phyloP scores from a whole-genome alignment of 2,888 invertebrate species.

The Drosophila prolongata region DNA sequence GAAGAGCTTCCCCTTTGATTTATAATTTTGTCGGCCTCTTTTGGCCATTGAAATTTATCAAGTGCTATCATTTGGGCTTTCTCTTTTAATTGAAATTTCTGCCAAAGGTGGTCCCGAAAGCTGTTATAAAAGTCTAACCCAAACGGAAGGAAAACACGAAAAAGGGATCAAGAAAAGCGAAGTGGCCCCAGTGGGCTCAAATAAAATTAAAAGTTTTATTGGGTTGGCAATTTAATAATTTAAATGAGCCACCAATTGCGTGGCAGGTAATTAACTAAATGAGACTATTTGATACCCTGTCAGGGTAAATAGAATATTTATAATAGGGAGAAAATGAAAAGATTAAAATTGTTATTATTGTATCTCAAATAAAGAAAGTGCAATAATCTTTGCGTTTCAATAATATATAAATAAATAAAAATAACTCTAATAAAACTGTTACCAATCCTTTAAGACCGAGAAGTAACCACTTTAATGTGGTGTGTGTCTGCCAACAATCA shows the following conservation, averaged over 20 bases:
- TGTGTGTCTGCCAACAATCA: slow-evolving; percentile 22
- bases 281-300: neutral
- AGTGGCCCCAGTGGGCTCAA: slow-evolving; percentile 20
- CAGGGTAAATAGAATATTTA: neutral
- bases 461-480: neutral
- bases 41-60: slow-evolving; percentile 51
- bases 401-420: too few species aligned
- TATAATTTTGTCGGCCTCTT: slow-evolving; percentile 41
- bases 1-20: slow-evolving; percentile 51
- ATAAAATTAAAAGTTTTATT: slow-evolving; percentile 36
- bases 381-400: too few species aligned
- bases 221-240: slow-evolving; percentile 34
- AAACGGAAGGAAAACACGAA: slow-evolving; percentile 16
- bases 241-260: slow-evolving; percentile 18
- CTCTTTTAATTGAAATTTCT: slow-evolving; percentile 67
- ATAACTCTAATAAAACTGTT: too few species aligned
- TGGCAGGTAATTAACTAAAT: neutral
- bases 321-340: neutral
- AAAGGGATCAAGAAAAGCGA: slow-evolving; percentile 9
- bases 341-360: too few species aligned
- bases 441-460: neutral
- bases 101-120: slow-evolving; percentile 30
- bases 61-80: slow-evolving; percentile 45
- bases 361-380: too few species aligned
- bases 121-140: slow-evolving; percentile 3